phyloP scores from a whole-genome alignment of 2,113 vertebrate genomes.

The Pan paniscus region DNA sequence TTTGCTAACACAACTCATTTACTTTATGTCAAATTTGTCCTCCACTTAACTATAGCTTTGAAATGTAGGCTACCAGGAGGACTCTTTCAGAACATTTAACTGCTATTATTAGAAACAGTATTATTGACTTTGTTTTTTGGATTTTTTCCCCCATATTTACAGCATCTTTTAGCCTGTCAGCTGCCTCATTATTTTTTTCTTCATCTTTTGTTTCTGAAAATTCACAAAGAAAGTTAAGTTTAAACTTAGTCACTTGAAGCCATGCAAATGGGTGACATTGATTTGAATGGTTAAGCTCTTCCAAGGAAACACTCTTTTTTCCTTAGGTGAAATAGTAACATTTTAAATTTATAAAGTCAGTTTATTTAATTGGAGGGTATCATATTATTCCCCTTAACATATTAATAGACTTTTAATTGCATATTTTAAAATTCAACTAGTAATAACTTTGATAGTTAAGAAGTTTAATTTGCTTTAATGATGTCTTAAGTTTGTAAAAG shows the following conservation, averaged over 20 bases:
- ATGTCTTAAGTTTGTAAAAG: background rate
- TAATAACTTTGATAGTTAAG: background rate
- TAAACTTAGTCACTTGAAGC: background rate
- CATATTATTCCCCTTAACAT: background rate
- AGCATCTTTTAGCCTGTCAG: background rate
- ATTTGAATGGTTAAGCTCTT: background rate
- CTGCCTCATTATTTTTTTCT: background rate
- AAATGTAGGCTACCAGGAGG: background rate
- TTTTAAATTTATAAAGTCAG: background rate
- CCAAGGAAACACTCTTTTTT: background rate
- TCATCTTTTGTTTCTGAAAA: background rate
- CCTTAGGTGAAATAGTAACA: background rate
- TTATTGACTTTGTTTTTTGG: background rate
- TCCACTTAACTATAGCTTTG: background rate
- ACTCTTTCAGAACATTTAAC: background rate
- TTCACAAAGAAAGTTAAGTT: background rate
- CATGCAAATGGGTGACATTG: background rate
- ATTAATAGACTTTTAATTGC: background rate
- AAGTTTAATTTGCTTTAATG: background rate
- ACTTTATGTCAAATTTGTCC: background rate
- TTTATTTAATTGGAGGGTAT: background rate
- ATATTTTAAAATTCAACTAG: background rate
- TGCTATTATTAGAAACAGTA: background rate
- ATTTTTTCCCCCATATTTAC: background rate
- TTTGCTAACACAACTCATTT: background rate